Conservation (phyloP, 2,113 vertebrate species). For the Myiagra hebetior region DNA sequence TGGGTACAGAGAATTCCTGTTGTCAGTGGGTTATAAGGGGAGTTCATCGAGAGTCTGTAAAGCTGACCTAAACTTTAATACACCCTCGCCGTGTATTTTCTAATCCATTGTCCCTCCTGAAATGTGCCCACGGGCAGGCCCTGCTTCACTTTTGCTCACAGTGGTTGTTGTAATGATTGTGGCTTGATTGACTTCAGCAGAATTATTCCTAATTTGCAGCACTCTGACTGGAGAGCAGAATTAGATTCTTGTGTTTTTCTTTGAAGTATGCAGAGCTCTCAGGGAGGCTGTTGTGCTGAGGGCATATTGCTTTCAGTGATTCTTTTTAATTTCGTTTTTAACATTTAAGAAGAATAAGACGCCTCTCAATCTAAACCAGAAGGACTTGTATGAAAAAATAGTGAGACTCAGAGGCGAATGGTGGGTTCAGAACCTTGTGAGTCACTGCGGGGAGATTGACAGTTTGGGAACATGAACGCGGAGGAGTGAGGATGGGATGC, state of each 20-base stretch:
- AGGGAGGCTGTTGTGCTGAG: constrained; percentile 43
- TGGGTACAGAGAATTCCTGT: background rate
- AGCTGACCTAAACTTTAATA: background rate
- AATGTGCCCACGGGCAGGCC: background rate
- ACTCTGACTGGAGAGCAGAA: constrained; percentile 24
- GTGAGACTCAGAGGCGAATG: constrained; percentile 45
- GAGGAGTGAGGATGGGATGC: constrained; percentile 58
- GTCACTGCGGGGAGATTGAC: constrained; percentile 61
- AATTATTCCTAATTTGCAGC: constrained; percentile 20
- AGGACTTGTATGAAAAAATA: constrained; percentile 48
- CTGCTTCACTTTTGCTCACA: background rate
- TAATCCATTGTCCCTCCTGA: background rate
- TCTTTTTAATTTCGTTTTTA: constrained; percentile 40
- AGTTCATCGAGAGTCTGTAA: background rate
- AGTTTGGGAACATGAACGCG: constrained; percentile 57
- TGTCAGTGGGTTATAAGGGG: background rate
- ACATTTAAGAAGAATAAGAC: constrained; percentile 39
- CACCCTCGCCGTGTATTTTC: background rate
- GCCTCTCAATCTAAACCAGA: constrained; percentile 54
- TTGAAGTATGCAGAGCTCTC: constrained; percentile 25
- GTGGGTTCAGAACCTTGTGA: constrained; percentile 64
- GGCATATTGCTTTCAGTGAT: constrained; percentile 35
- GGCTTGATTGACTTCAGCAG: constrained; percentile 14
- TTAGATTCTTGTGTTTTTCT: constrained; percentile 11
- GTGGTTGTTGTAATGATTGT: background rate